These are phyloP conservation scores for Tachina lurida DNA, from an alignment of 2,888 invertebrate species.

Conservation along the genomic window DNA sequence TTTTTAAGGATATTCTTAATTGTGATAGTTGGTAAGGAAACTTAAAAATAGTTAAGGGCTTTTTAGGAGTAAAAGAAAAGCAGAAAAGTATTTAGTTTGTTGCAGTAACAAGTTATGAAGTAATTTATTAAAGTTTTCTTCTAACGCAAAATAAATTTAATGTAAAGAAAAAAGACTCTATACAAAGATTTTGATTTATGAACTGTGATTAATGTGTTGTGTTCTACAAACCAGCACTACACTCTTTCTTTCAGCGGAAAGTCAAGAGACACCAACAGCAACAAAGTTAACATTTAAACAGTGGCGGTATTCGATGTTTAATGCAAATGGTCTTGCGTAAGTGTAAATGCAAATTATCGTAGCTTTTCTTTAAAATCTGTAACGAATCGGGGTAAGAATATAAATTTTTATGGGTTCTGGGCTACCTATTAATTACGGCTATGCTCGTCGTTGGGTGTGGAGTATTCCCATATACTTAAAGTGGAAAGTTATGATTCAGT, in stretches of 20 bases:
- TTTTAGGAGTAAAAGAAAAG: neutral
- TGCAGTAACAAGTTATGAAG: neutral
- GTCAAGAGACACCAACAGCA: slow-evolving; percentile 4
- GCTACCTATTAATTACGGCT: too few relatives aligned
- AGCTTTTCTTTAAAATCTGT: too few relatives aligned
- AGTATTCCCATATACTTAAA: too few relatives aligned
- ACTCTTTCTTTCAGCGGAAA: slow-evolving; percentile 18
- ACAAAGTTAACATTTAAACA: too few relatives aligned
- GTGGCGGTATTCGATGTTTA: too few relatives aligned
- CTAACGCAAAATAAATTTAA: neutral
- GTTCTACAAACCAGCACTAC: slow-evolving; percentile 33
- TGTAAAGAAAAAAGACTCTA: neutral
- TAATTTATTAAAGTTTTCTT: slow-evolving; percentile 23
- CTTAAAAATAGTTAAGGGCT: neutral
- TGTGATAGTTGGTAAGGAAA: neutral
- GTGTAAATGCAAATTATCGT: too few relatives aligned
- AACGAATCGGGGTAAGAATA: too few relatives aligned
- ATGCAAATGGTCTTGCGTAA: too few relatives aligned
- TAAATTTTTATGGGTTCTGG: too few relatives aligned
- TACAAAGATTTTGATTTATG: slow-evolving; percentile 63
- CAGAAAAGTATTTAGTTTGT: neutral
- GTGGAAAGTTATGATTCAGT: too few relatives aligned
- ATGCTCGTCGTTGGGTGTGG: too few relatives aligned
- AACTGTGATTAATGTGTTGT: slow-evolving; percentile 61
- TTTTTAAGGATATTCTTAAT: neutral